phyloP scores from a whole-genome alignment of 2,888 invertebrate species.

The Noctua janthe region DNA sequence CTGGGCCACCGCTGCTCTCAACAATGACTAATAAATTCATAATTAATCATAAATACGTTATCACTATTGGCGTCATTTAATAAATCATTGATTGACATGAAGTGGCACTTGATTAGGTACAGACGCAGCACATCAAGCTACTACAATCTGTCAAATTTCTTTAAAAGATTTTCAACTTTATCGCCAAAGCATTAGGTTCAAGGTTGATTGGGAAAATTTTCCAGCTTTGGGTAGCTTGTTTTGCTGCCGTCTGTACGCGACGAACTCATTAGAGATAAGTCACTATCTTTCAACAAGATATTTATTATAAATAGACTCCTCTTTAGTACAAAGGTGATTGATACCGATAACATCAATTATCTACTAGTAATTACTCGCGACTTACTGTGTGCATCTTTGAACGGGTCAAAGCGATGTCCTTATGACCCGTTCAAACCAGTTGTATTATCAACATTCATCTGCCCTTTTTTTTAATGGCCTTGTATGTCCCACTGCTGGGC shows the following conservation, averaged over 20 bases:
- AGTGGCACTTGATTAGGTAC: constrained; percentile 7
- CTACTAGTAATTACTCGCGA: background rate
- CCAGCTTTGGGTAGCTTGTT: too few species aligned
- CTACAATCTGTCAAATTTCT: too few species aligned
- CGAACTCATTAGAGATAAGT: constrained; percentile 10
- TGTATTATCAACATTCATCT: background rate
- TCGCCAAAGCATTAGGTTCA: too few species aligned
- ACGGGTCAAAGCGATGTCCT: background rate
- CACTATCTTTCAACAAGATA: constrained; percentile 27
- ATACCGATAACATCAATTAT: background rate
- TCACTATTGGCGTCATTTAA: background rate
- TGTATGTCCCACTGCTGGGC: too few species aligned
- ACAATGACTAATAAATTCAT: too few species aligned
- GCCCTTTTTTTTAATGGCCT: too few species aligned
- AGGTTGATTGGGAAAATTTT: too few species aligned
- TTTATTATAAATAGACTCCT: constrained; percentile 23
- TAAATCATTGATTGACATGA: constrained; percentile 6
- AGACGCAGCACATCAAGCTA: too few species aligned
- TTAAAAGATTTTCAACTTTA: too few species aligned
- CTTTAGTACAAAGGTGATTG: constrained; percentile 2
- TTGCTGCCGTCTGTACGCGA: background rate
- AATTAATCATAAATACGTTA: too few species aligned
- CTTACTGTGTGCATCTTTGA: background rate
- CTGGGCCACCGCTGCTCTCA: too few species aligned
- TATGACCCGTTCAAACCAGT: background rate